Percentiles rank a stretch among this genome's conserved stretches.
phyloP scores from a whole-genome alignment of 1,140 invertebrate species.

The Drosophila setifemur region DNA sequence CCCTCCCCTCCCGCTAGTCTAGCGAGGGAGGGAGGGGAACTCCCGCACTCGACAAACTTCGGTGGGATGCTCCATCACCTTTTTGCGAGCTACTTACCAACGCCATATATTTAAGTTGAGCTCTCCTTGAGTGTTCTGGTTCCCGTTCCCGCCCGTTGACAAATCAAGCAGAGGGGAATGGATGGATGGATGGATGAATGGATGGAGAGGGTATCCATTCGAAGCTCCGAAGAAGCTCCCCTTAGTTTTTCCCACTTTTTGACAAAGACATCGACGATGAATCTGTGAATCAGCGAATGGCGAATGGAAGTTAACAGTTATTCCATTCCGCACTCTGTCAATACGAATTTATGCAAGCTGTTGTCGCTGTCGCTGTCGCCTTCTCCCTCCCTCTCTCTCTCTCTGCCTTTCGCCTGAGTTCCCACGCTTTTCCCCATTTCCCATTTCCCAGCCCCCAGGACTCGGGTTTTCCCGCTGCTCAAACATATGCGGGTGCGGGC shows the following conservation, averaged over 20 bases:
- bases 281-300: conserved; percentile 54
- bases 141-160: no score
- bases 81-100: conserved; percentile 32
- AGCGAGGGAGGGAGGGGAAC: not conserved
- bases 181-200: no score
- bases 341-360: conserved; percentile 77
- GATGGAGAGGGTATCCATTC: not conserved
- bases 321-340: conserved; percentile 70
- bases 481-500: conserved; percentile 47
- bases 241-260: conserved; percentile 31
- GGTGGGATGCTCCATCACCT: conserved; percentile 40
- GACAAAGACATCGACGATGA: conserved; percentile 64
- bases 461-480: conserved; percentile 9
- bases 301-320: conserved; percentile 60
- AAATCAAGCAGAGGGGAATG: no score
- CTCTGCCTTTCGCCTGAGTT: not conserved
- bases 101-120: conserved; percentile 43
- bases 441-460: not conserved
- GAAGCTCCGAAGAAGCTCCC: conserved; percentile 5
- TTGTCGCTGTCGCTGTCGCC: conserved; percentile 27
- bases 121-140: conserved; percentile 5
- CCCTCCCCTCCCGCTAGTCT: conserved; percentile 16
- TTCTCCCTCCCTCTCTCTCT: not conserved
- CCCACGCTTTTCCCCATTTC: not conserved
- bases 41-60: conserved; percentile 27